Conservation (phyloP, 2,888 invertebrate genomes). For the Conus canariensis region DNA sequence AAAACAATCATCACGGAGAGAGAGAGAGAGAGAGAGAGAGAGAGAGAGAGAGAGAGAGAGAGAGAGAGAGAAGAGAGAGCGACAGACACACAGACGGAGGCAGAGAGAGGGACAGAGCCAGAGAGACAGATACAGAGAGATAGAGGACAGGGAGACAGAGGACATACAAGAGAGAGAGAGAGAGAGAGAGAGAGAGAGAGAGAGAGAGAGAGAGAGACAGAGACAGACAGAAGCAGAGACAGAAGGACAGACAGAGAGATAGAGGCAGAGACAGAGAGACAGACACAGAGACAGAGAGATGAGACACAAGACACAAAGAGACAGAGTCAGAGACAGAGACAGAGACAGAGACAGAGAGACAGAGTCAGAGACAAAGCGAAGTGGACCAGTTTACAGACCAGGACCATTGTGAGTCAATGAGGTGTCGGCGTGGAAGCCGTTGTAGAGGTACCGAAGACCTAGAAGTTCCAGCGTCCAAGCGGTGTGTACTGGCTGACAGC, state of each 20-base stretch:
- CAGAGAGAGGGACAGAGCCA: background rate
- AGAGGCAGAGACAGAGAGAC: background rate
- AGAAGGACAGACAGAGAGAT: background rate
- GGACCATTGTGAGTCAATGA: background rate
- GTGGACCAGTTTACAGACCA: background rate
- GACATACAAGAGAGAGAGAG: background rate
- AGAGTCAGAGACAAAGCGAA: background rate
- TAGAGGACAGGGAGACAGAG: background rate
- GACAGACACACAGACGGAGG: background rate
- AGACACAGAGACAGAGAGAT: background rate
- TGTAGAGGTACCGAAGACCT: no score
- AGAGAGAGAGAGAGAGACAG: background rate
- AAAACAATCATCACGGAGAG: no score
- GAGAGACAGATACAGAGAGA: background rate
- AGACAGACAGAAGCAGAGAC: background rate
- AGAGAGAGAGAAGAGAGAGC: no score
- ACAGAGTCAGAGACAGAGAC: background rate
- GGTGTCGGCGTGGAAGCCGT: no score
- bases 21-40: no score
- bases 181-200: background rate
- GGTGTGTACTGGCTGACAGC: no score
- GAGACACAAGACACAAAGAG: background rate
- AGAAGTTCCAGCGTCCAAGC: background rate
- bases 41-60: no score
- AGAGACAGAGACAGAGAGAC: background rate